Percentiles rank a stretch among this genome's conserved stretches.
phyloP scores from a whole-genome alignment of 1,140 invertebrate genomes.

The Drosophila mayri region DNA sequence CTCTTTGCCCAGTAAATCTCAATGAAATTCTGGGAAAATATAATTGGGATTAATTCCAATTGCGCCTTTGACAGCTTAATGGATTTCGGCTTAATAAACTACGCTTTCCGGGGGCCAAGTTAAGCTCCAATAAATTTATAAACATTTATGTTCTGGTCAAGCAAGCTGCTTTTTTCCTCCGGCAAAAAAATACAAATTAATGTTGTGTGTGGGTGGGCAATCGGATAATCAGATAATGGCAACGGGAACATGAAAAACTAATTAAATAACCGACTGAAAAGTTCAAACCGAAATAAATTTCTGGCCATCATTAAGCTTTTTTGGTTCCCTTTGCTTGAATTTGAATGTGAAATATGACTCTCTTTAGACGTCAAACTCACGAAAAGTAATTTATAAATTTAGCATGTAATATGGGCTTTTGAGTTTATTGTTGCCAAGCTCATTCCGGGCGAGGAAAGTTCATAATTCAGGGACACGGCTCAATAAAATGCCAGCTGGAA shows the following conservation, averaged over 20 bases:
- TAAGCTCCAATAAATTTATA: conserved; percentile 11
- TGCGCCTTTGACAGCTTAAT: conserved; percentile 39
- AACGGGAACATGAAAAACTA: conserved; percentile 1
- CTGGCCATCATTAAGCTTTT: background rate
- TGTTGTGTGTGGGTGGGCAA: conserved; percentile 5
- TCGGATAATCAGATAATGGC: conserved; percentile 4
- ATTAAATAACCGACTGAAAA: conserved; percentile 12
- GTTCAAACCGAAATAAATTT: conserved; percentile 2
- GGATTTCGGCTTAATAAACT: conserved; percentile 11
- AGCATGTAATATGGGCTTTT: conserved; percentile 27
- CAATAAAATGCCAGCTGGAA: conserved; percentile 53
- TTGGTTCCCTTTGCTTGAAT: background rate
- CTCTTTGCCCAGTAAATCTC: conserved; percentile 12
- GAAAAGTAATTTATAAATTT: conserved; percentile 64
- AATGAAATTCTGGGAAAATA: conserved; percentile 17
- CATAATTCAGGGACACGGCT: conserved; percentile 35
- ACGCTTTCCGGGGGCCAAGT: background rate
- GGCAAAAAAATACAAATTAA: background rate
- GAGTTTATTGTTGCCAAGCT: conserved; percentile 18
- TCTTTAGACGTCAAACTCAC: conserved; percentile 18
- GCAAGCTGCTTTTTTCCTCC: background rate
- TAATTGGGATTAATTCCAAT: conserved; percentile 41
- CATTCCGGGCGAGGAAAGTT: conserved; percentile 6
- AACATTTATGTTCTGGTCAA: conserved; percentile 12
- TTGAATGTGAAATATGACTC: conserved; percentile 16